Evolutionary conservation across 2,113 vertebrate species (phyloP).

Genomic region (Chloropsis cyanopogon): DNA sequence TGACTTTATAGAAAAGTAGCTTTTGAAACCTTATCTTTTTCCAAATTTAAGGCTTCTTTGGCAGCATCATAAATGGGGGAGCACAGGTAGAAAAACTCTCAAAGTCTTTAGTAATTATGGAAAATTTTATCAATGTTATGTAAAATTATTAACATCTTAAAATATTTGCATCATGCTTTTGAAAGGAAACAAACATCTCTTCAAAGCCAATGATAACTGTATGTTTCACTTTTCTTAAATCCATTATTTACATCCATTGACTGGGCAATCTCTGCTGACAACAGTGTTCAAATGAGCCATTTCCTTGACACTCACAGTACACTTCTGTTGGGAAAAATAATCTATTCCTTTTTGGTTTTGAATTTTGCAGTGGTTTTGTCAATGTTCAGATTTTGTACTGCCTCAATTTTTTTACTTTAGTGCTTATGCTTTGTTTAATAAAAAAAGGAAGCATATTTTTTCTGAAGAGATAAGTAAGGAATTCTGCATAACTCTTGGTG

Average conservation of each 20-base stretch:
- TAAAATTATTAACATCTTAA: not conserved
- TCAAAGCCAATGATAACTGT: not conserved
- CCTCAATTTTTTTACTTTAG: not conserved
- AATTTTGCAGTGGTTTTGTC: not conserved
- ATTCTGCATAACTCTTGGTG: not conserved
- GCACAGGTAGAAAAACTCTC: not conserved
- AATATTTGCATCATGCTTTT: not conserved
- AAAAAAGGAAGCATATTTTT: not conserved
- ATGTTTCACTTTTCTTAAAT: slow-evolving; percentile 4
- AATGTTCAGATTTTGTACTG: not conserved
- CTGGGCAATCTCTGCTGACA: not conserved
- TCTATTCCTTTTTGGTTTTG: not conserved
- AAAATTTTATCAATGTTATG: not conserved
- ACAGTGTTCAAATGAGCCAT: slow-evolving; percentile 1
- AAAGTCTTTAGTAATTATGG: not conserved
- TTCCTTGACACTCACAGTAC: not conserved
- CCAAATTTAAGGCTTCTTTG: not conserved
- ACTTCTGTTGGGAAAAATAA: not conserved
- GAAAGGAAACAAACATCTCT: not conserved
- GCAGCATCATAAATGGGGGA: not conserved
- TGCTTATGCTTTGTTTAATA: not conserved
- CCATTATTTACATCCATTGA: not conserved
- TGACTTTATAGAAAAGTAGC: not conserved
- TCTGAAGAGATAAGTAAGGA: not conserved
- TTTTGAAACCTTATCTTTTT: not conserved